Evolutionary conservation across 1,140 invertebrate genomes (phyloP), one percentile per base, ranked within the genome.

Genomic region (Hypothenemus hampei): DNA sequence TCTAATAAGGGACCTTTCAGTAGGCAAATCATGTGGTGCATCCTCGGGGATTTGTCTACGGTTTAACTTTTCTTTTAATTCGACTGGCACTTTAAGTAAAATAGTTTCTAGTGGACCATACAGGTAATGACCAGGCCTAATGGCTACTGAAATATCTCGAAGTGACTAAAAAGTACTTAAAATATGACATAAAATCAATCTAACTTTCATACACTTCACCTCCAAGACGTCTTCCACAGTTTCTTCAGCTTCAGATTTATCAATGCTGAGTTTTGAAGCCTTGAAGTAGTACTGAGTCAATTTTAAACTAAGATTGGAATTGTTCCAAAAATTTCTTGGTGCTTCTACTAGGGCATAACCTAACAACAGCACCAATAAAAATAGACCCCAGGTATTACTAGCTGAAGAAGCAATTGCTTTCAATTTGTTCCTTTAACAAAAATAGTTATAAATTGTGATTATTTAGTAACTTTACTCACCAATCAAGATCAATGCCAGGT

Each of bases 341-440:
- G 98, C 88, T 73, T 97, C 95, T 0, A 99, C 93, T 20, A 99
- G 76, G 3, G 96, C 94, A 76, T 99, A 98, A 15, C 97, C 97
- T 13, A 99, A 78, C 40, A 99, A 75, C 16, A 98, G 73, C 22
- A 99, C 91, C 13, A 99, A 75, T 18, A 99, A 77, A 72, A 98
- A 97, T 23, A 99, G 75, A 50, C 97, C 97, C 97, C 97, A 99
- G 0, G 97, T 99, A 67, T 99, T 99, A 65, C 93, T 97, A 7
- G 97, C 95, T 11, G 95, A 95, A n/a, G 97, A 93, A 36, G 95
- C 92, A 59, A 99, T 95, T 0, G 93, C 88, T 78, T 97, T 98
- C 10, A 98, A 77, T 72, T 97, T 93, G 55, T 86, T 83, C 62
- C 83, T 89, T 69, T 39, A 69, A 68, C 45, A 44, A n/a, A n/a